Conservation (phyloP, 2,113 vertebrate species). For the Xenus cinereus region DNA sequence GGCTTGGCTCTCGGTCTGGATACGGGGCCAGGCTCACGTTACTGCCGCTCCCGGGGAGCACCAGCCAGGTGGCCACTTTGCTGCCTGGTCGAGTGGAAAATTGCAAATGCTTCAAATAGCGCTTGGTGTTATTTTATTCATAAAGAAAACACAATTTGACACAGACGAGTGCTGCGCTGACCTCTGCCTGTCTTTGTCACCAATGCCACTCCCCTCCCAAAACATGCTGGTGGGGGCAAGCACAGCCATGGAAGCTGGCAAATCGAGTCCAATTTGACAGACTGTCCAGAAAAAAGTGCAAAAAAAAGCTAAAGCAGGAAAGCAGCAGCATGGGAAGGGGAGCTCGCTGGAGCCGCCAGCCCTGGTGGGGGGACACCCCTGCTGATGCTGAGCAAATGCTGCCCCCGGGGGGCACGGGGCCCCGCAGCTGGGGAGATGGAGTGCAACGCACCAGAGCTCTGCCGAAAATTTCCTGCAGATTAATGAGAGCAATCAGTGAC, state of each 20-base stretch:
- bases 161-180: neutral
- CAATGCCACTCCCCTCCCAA: neutral
- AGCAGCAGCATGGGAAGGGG: neutral
- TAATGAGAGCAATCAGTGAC: neutral
- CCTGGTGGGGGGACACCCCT: neutral
- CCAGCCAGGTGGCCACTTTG: constrained; percentile 55
- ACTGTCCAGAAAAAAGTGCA: neutral
- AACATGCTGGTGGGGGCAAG: fast-evolving
- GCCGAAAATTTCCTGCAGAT: neutral
- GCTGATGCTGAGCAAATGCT: neutral
- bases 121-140: constrained; percentile 65
- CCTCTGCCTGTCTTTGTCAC: neutral
- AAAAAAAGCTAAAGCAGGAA: neutral
- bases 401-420: neutral
- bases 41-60: neutral
- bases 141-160: constrained; percentile 54
- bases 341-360: neutral
- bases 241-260: neutral
- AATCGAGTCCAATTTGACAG: neutral
- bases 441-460: neutral
- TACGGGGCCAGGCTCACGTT: neutral
- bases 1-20: neutral
- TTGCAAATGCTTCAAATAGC: constrained; percentile 65
- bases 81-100: constrained; percentile 72
- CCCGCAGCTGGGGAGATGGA: neutral